A percentile compares a stretch with the other conserved stretches of the same genome.
Conservation (phyloP, 2,888 invertebrate species). For the Pegoplata infirma region DNA sequence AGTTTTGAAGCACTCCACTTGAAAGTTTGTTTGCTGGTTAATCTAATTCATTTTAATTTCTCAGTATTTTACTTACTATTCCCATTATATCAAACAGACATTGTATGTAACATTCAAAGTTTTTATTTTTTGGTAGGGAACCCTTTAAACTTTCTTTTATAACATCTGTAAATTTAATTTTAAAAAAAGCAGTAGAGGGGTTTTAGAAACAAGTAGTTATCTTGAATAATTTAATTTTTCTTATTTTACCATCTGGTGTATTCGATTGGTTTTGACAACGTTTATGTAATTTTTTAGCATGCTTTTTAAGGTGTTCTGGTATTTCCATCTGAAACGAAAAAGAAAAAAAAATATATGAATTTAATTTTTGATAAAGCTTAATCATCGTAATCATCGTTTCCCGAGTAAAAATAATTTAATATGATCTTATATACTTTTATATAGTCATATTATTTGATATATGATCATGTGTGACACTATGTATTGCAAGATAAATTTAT, state of each 20-base stretch:
- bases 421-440: too few species aligned
- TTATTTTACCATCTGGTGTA: conserved; percentile 68
- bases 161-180: conserved; percentile 36
- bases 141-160: conserved; percentile 61
- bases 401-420: too few species aligned
- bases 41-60: too few species aligned
- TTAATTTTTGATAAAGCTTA: too few species aligned
- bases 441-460: too few species aligned
- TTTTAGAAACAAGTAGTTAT: too few species aligned
- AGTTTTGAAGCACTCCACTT: too few species aligned
- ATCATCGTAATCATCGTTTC: neutral
- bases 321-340: conserved; percentile 68
- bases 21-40: too few species aligned
- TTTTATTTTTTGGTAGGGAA: conserved; percentile 67
- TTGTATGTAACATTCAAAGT: conserved; percentile 74
- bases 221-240: too few species aligned
- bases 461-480: too few species aligned
- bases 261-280: conserved; percentile 70
- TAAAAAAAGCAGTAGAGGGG: too few species aligned
- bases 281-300: conserved; percentile 70
- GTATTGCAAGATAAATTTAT: too few species aligned
- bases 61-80: conserved; percentile 69
- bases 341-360: neutral
- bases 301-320: conserved; percentile 68
- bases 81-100: conserved; percentile 74